Conservation (phyloP, 2,888 invertebrate species). For the Mamestra brassicae region DNA sequence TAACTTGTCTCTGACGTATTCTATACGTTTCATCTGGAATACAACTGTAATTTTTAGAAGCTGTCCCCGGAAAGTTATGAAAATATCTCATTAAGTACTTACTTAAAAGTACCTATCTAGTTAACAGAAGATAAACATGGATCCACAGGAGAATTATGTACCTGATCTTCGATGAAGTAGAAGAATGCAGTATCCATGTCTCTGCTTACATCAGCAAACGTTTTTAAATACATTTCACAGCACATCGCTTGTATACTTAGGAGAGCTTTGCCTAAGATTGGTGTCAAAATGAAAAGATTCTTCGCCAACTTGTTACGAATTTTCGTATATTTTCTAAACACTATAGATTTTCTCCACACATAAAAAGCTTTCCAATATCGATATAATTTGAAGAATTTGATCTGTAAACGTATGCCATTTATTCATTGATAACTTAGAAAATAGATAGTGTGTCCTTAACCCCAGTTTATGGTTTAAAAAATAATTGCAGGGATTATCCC, state of each 20-base stretch:
- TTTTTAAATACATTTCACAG: slow-evolving; percentile 91
- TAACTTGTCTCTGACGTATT: slow-evolving; percentile 80
- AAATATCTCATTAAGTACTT: not conserved
- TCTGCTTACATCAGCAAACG: slow-evolving; percentile 91
- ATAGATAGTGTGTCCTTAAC: not conserved
- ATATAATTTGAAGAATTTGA: slow-evolving; percentile 93
- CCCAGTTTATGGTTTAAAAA: not conserved
- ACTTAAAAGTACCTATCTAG: not conserved
- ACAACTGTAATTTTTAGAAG: slow-evolving; percentile 2
- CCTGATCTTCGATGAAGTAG: slow-evolving; percentile 94
- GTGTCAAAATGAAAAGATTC: slow-evolving; percentile 94
- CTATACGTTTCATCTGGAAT: slow-evolving; percentile 87
- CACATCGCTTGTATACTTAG: slow-evolving; percentile 93
- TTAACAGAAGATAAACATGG: too few relatives aligned
- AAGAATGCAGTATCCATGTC: slow-evolving; percentile 91
- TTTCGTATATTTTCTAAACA: slow-evolving; percentile 92
- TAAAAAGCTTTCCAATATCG: slow-evolving; percentile 95
- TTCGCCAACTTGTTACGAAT: slow-evolving; percentile 92
- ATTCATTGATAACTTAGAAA: not conserved
- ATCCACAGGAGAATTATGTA: not conserved
- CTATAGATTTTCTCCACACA: slow-evolving; percentile 94
- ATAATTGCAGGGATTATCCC: too few relatives aligned
- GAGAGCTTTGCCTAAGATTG: slow-evolving; percentile 93
- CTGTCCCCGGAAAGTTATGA: not conserved
- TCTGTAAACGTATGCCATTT: slow-evolving; percentile 78